Evolutionary conservation across 2,888 invertebrate species (phyloP), one percentile per base, ranked within the genome.

Genomic region (Cosmorhoe ocellata): DNA sequence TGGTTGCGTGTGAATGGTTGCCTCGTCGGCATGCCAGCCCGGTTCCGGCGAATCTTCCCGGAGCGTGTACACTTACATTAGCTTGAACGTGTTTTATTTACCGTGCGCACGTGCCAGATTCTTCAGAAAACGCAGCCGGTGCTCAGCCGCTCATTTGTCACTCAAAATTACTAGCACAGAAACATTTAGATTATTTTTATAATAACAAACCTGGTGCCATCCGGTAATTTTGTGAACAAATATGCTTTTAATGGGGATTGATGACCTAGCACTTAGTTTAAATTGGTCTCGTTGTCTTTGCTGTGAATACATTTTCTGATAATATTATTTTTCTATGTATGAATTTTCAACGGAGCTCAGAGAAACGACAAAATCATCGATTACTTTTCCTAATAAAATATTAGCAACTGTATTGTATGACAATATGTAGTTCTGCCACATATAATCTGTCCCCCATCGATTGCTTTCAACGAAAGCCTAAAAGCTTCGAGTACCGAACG

Each of bases 91-190:
- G 78, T 81, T 84, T 83, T 82, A 84, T 83, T 79, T 81, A 81
- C 72, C 62, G 69, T 61, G 76, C 74, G 78, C 76, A 81, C 81
- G 83, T 81, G 79, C 76, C 76, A 72, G 71, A 71, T 71, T 72
- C 64, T 64, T 56, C 60, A 68, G 59, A 60, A 66, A 67, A 67
- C 73, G 64, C 81, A 79, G 76, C 75, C 76, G 81, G 73, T 65
- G 77, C 69, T 71, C 75, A 71, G 71, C 77, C 78, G 78, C 76
- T 79, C 81, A 74, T 84, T 84, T 84, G 79, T 85, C 80, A 80
- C 73, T 75, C 68, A 72, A 76, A 80, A 78, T 78, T 76, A 79
- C 75, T 69, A 64, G 58, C 61, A 61, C 59, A 52, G 56, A 65
- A 62, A 71, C 67, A 68, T 71, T 69, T 64, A 47, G 68, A 73